A percentile compares a stretch with the other conserved stretches of the same genome.
phyloP scores from a whole-genome alignment of 2,888 invertebrate species.

The Falcaria lacertinaria region DNA sequence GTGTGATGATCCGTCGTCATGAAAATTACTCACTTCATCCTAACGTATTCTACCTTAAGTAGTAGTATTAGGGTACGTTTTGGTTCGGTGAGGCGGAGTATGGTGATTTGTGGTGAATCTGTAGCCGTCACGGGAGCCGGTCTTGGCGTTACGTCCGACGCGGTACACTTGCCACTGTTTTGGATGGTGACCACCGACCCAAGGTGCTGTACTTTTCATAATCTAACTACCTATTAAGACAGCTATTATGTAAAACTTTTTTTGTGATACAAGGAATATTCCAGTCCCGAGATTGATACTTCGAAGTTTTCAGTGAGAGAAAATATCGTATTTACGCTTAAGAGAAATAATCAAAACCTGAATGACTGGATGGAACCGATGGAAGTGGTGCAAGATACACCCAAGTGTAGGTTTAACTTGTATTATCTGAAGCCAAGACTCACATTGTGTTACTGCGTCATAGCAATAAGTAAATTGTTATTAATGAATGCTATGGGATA shows the following conservation, averaged over 20 bases:
- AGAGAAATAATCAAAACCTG: too few species aligned
- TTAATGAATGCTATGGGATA: too few species aligned
- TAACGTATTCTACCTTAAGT: neutral
- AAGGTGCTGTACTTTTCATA: neutral
- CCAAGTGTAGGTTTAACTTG: too few species aligned
- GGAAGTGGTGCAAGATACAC: too few species aligned
- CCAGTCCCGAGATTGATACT: too few species aligned
- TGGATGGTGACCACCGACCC: constrained; percentile 26
- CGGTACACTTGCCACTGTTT: constrained; percentile 46
- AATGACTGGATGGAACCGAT: too few species aligned
- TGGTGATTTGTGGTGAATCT: constrained; percentile 13
- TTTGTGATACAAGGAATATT: neutral
- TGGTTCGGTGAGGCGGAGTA: constrained; percentile 5
- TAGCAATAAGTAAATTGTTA: too few species aligned
- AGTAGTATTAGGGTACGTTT: neutral
- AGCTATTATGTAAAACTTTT: neutral
- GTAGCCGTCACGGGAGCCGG: constrained; percentile 54
- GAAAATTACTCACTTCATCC: neutral
- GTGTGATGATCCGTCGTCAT: neutral
- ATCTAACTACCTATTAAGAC: neutral
- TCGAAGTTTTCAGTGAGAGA: too few species aligned
- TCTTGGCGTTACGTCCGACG: constrained; percentile 50
- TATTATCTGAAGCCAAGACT: too few species aligned
- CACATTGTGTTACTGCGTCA: too few species aligned
- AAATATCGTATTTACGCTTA: too few species aligned